These are phyloP conservation scores for Limnephilus marmoratus DNA, from an alignment of 2,888 invertebrate species.

Conservation along the genomic window DNA sequence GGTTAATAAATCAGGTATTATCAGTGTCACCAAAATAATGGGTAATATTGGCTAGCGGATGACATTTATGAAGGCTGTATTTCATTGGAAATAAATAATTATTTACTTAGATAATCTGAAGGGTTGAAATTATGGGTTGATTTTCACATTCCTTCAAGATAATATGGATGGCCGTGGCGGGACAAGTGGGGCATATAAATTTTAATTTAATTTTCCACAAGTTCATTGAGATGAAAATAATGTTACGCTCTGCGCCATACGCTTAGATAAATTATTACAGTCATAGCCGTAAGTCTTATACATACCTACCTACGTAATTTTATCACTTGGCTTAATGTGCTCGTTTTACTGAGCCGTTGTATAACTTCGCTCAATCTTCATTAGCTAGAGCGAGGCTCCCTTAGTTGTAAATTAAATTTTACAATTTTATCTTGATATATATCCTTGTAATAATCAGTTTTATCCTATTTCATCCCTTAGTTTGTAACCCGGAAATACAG, in stretches of 20 bases:
- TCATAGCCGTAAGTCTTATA: not conserved
- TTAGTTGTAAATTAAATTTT: not conserved
- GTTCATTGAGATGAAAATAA: not conserved
- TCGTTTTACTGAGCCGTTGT: not conserved
- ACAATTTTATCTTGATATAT: not conserved
- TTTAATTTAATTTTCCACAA: not conserved
- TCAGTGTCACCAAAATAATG: not conserved
- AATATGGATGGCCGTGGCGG: not conserved
- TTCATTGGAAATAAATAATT: too few species aligned
- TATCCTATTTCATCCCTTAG: not conserved
- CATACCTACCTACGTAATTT: not conserved
- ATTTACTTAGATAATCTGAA: too few species aligned
- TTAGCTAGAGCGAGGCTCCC: not conserved
- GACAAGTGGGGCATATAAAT: not conserved
- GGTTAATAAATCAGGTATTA: not conserved
- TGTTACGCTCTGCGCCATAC: not conserved
- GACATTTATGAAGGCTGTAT: too few species aligned
- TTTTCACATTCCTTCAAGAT: not conserved
- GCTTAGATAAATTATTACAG: not conserved
- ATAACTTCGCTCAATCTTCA: not conserved
- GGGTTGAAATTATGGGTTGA: too few species aligned
- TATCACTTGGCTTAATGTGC: not conserved
- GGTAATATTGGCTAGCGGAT: too few species aligned
- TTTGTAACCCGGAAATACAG: not conserved
- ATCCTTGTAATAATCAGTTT: not conserved